phyloP scores from a whole-genome alignment of 2,113 vertebrate species.

The Physeter macrocephalus region DNA sequence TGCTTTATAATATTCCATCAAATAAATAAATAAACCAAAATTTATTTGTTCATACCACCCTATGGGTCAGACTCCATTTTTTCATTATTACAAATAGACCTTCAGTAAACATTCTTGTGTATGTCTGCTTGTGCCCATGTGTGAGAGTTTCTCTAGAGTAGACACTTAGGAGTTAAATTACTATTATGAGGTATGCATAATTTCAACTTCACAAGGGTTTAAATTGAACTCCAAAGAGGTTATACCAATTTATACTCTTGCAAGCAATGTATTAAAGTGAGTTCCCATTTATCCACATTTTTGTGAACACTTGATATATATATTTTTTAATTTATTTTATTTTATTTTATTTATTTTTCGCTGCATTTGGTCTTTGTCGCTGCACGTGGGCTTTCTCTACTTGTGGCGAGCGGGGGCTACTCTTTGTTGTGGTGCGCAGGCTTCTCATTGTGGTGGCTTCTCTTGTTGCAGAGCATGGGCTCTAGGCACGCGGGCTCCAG shows the following conservation, averaged over 20 bases:
- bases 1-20: background rate
- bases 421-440: no score
- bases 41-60: background rate
- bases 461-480: no score
- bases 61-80: background rate
- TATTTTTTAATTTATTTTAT: no score
- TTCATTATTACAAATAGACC: background rate
- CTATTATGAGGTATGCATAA: background rate
- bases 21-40: background rate
- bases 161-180: background rate
- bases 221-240: background rate
- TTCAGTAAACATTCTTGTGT: background rate
- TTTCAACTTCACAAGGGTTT: background rate
- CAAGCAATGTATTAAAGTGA: background rate
- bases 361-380: no score
- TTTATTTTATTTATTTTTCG: no score
- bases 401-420: no score
- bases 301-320: background rate
- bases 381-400: no score
- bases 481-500: no score
- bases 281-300: background rate
- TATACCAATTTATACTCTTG: background rate
- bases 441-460: no score
- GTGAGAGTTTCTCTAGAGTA: background rate
- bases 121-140: background rate